Base-by-base conservation (phyloP, 1,140 invertebrate genomes). In the Rhopalosiphum padi region DNA sequence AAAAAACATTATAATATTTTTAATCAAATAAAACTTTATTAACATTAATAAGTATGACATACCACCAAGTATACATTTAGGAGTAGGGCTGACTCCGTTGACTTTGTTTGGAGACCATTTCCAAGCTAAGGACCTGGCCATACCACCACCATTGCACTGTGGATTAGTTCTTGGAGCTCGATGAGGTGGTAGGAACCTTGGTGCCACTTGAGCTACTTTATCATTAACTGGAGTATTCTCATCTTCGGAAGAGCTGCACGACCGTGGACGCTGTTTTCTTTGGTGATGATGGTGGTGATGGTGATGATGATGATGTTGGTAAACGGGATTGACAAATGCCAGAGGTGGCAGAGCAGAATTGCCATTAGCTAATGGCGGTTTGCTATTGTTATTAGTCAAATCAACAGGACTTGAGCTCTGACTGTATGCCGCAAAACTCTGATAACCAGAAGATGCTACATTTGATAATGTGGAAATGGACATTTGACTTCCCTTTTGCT, bases 401-500 rank as follows among this genome's bases (percentile, higher is more conserved):
- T 98, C 98, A 7, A 98, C 97, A n/a, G 98, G 98, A 95, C 97
- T 98, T 94, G 97, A 98, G 94, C 97, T 98, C 95, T 98, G 98
- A 94, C 98, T 98, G 95, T 98, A 98, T 15, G 97, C 98, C 9
- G 97, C 97, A 94, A 98, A 98, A 94, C 98, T 98, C 95, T 99
- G 98, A 95, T 98, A 99, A 4, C 98, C 98, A 2, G 98, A 98
- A 43, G 97, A 98, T 4, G 97, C 97, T 92, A 98, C 97, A 94
- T 97, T 98, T 37, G 97, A 98, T 60, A 98, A 95, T 93, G 97
- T 97, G 94, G 97, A 97, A 93, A 98, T 98, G 3, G 97, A 97
- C 7, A 97, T 96, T 94, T 97, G 97, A 87, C 97, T 97, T 60
- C 97, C 97, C 94, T 97, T 97, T 68, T 96, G 96, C 82, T 96